These are phyloP conservation scores for Protodeltote pygarga DNA, from an alignment of 2,888 invertebrate species.

Conservation along the genomic window DNA sequence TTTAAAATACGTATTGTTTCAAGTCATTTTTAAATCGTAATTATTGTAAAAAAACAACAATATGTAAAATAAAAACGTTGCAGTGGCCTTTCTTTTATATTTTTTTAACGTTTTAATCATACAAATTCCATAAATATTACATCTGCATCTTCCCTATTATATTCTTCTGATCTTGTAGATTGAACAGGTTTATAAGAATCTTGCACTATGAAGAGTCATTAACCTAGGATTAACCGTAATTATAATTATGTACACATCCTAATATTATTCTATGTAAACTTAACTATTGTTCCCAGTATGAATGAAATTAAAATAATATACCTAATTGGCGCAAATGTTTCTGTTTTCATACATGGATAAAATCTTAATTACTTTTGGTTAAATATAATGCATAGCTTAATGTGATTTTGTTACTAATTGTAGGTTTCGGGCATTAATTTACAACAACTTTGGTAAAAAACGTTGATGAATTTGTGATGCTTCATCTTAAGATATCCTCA, in stretches of 20 bases:
- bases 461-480: background rate
- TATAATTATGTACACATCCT: slow-evolving; percentile 22
- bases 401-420: slow-evolving; percentile 25
- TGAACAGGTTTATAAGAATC: background rate
- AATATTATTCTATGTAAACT: too few species aligned
- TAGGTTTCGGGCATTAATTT: background rate
- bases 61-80: too few species aligned
- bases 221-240: slow-evolving; percentile 45
- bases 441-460: background rate
- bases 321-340: slow-evolving; percentile 27
- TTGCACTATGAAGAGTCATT: slow-evolving; percentile 37
- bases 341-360: slow-evolving; percentile 30
- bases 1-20: too few species aligned
- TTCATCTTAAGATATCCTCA: background rate
- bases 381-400: slow-evolving; percentile 24
- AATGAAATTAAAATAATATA: slow-evolving; percentile 43
- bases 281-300: slow-evolving; percentile 45
- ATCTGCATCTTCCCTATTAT: too few species aligned
- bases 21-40: too few species aligned
- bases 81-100: too few species aligned
- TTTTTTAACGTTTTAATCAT: too few species aligned
- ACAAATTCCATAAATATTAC: too few species aligned
- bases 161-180: too few species aligned
- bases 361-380: slow-evolving; percentile 29
- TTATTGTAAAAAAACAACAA: too few species aligned